Conservation (phyloP, 1,140 invertebrate species). For the Bombyx mandarina region DNA sequence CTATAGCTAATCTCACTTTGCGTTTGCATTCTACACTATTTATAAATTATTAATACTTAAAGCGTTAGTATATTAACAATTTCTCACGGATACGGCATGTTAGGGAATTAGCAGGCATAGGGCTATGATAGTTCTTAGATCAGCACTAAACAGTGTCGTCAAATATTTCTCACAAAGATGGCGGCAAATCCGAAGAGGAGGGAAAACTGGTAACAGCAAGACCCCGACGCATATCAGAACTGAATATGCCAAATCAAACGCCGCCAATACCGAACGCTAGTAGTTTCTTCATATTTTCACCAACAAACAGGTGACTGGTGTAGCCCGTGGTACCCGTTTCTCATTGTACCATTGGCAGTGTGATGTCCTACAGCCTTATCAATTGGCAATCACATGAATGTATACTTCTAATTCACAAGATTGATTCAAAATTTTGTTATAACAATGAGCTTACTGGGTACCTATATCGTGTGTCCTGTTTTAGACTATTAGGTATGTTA, state of each 20-base stretch:
- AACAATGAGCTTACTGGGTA: conserved; percentile 62
- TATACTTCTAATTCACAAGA: conserved; percentile 1
- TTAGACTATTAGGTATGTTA: conserved; percentile 41
- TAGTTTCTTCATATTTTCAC: conserved; percentile 97
- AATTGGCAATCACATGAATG: conserved; percentile 23
- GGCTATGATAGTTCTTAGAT: no score
- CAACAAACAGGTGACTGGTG: conserved; percentile 88
- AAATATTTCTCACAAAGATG: conserved; percentile 57
- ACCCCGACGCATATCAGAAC: conserved; percentile 92
- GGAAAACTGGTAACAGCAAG: conserved; percentile 79
- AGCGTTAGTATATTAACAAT: no score
- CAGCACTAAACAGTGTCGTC: conserved; percentile 16
- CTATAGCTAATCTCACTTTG: conserved; percentile 28
- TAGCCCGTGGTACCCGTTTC: conserved; percentile 47
- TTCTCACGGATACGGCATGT: conserved; percentile 16
- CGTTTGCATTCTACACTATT: conserved; percentile 20
- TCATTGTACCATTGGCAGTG: conserved; percentile 59
- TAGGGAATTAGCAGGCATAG: background rate
- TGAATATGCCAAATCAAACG: conserved; percentile 87
- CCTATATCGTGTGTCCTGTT: conserved; percentile 32
- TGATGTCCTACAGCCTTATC: conserved; percentile 23
- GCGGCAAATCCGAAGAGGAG: conserved; percentile 72
- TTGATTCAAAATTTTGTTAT: conserved; percentile 18
- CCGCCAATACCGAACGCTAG: conserved; percentile 95
- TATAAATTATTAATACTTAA: no score